phyloP scores from a whole-genome alignment of 1,140 invertebrate genomes.

The Cotesia chilonis region DNA sequence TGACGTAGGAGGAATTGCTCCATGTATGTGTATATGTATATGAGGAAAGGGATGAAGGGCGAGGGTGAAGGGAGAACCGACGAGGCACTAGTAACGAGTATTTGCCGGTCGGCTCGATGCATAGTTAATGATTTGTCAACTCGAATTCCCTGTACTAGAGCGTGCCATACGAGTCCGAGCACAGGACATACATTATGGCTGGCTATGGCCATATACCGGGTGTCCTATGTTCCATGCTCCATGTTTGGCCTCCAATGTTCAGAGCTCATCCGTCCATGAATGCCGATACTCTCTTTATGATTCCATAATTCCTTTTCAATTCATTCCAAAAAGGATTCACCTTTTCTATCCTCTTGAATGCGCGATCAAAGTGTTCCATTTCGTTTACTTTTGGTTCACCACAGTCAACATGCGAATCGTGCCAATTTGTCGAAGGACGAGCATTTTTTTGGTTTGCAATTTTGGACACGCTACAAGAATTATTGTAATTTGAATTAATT shows the following conservation, averaged over 20 bases:
- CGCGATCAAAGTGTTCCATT: conserved; percentile 46
- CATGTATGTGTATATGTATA: neutral
- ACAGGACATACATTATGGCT: conserved; percentile 64
- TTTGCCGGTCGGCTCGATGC: conserved; percentile 66
- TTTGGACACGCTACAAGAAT: neutral
- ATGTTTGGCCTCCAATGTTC: too few species aligned
- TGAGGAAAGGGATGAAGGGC: conserved; percentile 32
- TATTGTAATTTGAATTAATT: too few species aligned
- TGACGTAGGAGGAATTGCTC: neutral
- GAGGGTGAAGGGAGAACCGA: conserved; percentile 39
- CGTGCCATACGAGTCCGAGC: conserved; percentile 58
- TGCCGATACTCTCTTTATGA: conserved; percentile 12
- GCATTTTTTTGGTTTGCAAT: neutral
- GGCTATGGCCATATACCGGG: conserved; percentile 53
- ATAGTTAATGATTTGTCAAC: conserved; percentile 69
- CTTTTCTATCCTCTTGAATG: conserved; percentile 13
- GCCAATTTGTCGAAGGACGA: too few species aligned
- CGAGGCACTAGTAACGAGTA: conserved; percentile 65
- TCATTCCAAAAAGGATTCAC: too few species aligned
- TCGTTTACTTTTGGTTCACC: conserved; percentile 38
- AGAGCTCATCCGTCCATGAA: too few species aligned
- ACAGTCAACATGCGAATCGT: too few species aligned
- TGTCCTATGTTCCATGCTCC: conserved; percentile 19
- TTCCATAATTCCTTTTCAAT: conserved; percentile 24
- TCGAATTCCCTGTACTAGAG: conserved; percentile 48